A percentile compares a stretch with the other conserved stretches of the same genome.
phyloP scores from a whole-genome alignment of 2,113 vertebrate genomes.

The Python bivittatus region DNA sequence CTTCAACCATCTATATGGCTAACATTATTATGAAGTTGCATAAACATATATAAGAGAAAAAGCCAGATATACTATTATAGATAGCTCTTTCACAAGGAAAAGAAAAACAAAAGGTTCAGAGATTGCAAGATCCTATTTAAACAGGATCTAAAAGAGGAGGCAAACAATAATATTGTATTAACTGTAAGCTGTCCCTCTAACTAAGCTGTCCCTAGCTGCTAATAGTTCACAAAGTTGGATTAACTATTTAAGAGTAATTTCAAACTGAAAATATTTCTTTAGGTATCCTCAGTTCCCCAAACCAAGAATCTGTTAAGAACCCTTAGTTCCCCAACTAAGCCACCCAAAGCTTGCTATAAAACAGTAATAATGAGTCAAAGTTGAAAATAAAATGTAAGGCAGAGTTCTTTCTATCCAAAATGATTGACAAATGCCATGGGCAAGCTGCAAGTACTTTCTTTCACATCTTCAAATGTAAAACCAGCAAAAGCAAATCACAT shows the following conservation, averaged over 20 bases:
- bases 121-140: neutral
- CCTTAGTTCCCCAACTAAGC: neutral
- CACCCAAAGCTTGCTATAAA: neutral
- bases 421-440: neutral
- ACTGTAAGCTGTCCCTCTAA: neutral
- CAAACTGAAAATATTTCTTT: neutral
- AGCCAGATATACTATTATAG: neutral
- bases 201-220: neutral
- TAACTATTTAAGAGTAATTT: neutral
- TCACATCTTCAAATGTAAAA: neutral
- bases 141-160: neutral
- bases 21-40: neutral
- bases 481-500: neutral
- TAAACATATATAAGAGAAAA: neutral
- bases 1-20: neutral
- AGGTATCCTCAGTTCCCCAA: neutral
- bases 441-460: neutral
- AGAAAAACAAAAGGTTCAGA: neutral
- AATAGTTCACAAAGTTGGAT: neutral
- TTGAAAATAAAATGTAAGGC: neutral
- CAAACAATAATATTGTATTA: neutral
- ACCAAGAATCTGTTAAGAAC: neutral
- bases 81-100: neutral
- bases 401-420: neutral
- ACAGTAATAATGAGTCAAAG: neutral